Conservation (phyloP, 2,113 vertebrate species). For the Conger conger region DNA sequence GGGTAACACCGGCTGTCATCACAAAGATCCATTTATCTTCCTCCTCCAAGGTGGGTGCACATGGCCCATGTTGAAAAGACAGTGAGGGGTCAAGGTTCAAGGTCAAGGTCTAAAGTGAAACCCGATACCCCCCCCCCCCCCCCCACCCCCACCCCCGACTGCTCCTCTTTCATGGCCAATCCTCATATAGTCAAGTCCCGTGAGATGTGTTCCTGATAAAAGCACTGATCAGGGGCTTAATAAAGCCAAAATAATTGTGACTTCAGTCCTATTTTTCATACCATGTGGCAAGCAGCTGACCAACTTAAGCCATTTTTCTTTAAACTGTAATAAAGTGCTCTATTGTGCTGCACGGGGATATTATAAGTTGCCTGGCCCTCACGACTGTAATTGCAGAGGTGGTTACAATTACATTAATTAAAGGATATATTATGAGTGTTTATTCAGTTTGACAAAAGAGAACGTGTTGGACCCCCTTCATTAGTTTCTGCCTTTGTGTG, state of each 20-base stretch:
- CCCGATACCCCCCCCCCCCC: slow-evolving; percentile 62
- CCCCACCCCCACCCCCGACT: slow-evolving; percentile 55
- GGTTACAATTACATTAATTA: slow-evolving; percentile 80
- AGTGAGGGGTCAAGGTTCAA: slow-evolving; percentile 73
- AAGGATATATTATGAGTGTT: slow-evolving; percentile 75
- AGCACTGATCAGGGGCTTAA: slow-evolving; percentile 79
- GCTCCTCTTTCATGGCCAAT: slow-evolving; percentile 60
- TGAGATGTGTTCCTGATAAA: slow-evolving; percentile 78
- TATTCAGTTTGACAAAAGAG: slow-evolving; percentile 64
- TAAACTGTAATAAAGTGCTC: slow-evolving; percentile 77
- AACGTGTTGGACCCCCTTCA: slow-evolving; percentile 64
- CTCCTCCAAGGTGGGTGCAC: slow-evolving; percentile 75
- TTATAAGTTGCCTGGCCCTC: slow-evolving; percentile 47
- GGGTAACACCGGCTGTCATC: slow-evolving; percentile 90
- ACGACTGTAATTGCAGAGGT: slow-evolving; percentile 74
- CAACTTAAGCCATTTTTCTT: slow-evolving; percentile 78
- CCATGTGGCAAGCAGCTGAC: slow-evolving; percentile 99
- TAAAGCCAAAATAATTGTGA: slow-evolving; percentile 89
- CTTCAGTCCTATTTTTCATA: slow-evolving; percentile 78
- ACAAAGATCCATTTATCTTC: slow-evolving; percentile 76
- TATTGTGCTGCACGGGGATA: slow-evolving; percentile 59
- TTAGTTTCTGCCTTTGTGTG: slow-evolving; percentile 64
- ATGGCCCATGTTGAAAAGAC: slow-evolving; percentile 78
- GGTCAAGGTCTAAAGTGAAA: slow-evolving; percentile 64
- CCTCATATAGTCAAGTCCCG: slow-evolving; percentile 54